Evolutionary conservation across 2,888 invertebrate species (phyloP).

Genomic region (Disparrhopalites patrizii): DNA sequence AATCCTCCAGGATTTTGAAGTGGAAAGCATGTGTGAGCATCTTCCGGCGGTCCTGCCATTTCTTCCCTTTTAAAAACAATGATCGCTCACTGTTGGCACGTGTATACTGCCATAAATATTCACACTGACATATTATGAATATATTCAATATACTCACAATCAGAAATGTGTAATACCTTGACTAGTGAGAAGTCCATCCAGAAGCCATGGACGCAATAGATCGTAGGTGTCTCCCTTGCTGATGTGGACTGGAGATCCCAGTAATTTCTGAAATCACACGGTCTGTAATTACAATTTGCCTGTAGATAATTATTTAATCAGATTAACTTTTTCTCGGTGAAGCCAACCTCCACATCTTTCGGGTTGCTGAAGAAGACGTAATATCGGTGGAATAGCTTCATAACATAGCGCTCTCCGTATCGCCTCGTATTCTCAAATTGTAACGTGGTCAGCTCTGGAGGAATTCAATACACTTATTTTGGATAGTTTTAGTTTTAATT

Average conservation of each 20-base stretch:
- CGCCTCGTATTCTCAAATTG: too few species aligned
- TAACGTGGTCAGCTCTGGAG: too few species aligned
- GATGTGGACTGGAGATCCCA: slow-evolving; percentile 23
- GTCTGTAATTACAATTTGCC: too few species aligned
- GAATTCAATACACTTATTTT: too few species aligned
- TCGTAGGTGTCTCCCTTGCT: slow-evolving; percentile 29
- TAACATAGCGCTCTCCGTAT: too few species aligned
- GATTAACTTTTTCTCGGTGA: too few species aligned
- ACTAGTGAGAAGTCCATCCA: slow-evolving; percentile 26
- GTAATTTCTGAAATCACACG: slow-evolving; percentile 32
- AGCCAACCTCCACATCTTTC: too few species aligned
- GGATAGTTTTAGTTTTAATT: too few species aligned
- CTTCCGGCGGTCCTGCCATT: slow-evolving; percentile 61
- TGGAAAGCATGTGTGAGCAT: slow-evolving; percentile 63
- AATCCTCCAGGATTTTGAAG: slow-evolving; percentile 60
- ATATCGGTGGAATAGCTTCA: too few species aligned
- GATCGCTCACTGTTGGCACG: neutral
- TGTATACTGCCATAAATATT: too few species aligned
- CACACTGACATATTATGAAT: neutral
- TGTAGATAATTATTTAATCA: too few species aligned
- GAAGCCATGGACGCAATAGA: slow-evolving; percentile 25
- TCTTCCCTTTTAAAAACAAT: slow-evolving; percentile 46
- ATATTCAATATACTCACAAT: neutral
- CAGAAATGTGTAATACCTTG: slow-evolving; percentile 5
- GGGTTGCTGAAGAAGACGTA: too few species aligned